Conservation (phyloP, 2,797 vertebrate species). For the Odontamblyopus lacepedii region DNA sequence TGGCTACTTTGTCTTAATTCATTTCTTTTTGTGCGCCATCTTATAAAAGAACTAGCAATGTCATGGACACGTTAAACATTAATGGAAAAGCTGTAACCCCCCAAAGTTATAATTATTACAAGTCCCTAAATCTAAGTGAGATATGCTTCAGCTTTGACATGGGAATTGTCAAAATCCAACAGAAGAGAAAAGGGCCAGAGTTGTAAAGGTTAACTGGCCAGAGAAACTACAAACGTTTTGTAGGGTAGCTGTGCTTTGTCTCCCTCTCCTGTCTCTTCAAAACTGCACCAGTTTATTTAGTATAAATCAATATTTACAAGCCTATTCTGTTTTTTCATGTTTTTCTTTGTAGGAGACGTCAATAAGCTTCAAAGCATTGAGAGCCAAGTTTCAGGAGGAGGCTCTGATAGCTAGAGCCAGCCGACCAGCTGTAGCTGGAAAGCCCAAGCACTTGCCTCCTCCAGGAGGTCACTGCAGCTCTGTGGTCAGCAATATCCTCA, state of each 20-base stretch:
- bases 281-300: background rate
- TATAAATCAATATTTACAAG: background rate
- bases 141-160: no score
- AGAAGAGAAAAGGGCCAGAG: no score
- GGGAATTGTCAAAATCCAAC: no score
- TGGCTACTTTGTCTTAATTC: no score
- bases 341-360: slow-evolving; percentile 70
- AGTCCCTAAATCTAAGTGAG: no score
- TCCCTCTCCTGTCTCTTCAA: background rate
- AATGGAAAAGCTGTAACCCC: no score
- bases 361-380: slow-evolving; percentile 84
- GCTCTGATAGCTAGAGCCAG: slow-evolving; percentile 51
- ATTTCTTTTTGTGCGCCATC: no score
- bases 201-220: no score
- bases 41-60: no score
- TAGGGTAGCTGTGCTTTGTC: background rate
- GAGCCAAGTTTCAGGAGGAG: slow-evolving; percentile 89
- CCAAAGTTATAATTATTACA: no score
- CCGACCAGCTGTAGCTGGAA: slow-evolving; percentile 72
- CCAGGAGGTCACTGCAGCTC: slow-evolving; percentile 46
- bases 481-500: slow-evolving; percentile 31
- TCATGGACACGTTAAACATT: no score
- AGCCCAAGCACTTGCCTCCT: slow-evolving; percentile 70
- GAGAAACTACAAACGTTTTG: background rate
- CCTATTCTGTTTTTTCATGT: background rate